Evolutionary conservation across 1,140 invertebrate genomes (phyloP), one percentile per base, ranked within the genome.

Genomic region (Drosophila tristis): DNA sequence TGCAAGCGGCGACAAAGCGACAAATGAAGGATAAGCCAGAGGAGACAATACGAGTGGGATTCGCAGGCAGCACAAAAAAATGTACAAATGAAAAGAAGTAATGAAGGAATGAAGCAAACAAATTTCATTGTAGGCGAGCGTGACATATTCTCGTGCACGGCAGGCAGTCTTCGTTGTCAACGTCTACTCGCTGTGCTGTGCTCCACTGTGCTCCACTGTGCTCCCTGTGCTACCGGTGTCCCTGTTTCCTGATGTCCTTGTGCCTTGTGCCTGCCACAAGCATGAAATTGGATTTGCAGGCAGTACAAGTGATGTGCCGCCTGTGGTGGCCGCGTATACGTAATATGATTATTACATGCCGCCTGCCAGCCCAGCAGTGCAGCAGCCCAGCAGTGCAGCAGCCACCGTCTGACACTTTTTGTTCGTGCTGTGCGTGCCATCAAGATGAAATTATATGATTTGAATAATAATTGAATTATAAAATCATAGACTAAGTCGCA

Each of bases 401-500:
- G 35, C 47, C 61, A 61, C 48, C 62, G 31, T 2, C 26, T 48
- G 9, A 39, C 47, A 39, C 2, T 45, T 50, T 44, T 23, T 20
- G 20, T 20, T 55, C 20, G 15, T 11, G 35, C 58, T 53, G 50
- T 51, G 73, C 65, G 81, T 74, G 71, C 42, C 54, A 31, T 44
- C 70, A 71, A 77, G 56, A 87, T 90, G 73, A 72, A 89, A 72
- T 89, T 89, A 80, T 89, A 84, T 89, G 84, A 84, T 89, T 89
- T 89, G 84, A 89, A 89, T 89, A 89, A 80, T 84, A 89, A 89
- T 89, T 78, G 85, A 89, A 89, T 89, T 89, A 89, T 73, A 64
- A 77, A 80, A 80, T 89, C 79, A 89, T 74, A 79, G 64, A 70
- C 76, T 67, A 62, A 63, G 44, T 26, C 55, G 48, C 31, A 42